Evolutionary conservation across 2,797 vertebrate species (phyloP), one percentile per base, ranked within the genome.

Genomic region (Melanotaenia boesemani): DNA sequence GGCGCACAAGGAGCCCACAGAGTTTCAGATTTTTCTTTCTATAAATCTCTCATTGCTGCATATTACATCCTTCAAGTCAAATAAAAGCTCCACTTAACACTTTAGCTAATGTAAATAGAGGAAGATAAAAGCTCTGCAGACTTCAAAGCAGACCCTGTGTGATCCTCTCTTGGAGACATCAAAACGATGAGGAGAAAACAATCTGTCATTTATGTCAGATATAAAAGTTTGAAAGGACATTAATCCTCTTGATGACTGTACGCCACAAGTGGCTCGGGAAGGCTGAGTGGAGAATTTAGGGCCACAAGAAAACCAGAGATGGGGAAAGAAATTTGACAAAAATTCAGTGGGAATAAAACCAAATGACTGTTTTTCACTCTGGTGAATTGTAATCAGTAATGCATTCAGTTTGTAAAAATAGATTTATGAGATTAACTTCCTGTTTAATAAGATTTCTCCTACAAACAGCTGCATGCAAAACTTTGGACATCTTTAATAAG

Each of bases 41-140:
- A 86, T 89, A 87, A 86, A 88, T 88, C 73, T 88, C 76, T 84
- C 76, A 62, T 83, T 84, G 71, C 36, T 37, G 81, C 26, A 70
- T 70, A 82, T 89, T 88, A 83, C 84, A 89, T 86, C 85, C 87
- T 89, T 86, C 79, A 87, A 82, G 67, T 71, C 69, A 3, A 83
- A 89, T 11, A 52, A 88, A 86, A 89, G 79, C 64, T 70, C 88
- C 78, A 91, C 89, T 91, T 90, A 91, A 92, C 91, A 92, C 92
- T 85, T 89, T 79, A 86, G 83, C 84, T 81, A 84, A 66, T 79
- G 81, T 90, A 92, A 92, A 93, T 72, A 92, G 71, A 86, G 77
- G 63, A 63, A 83, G 77, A 92, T 92, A 81, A 91, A 92, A 92
- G 86, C 70, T 87, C 39, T 52, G 79, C 8, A 0, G 79, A 87